Base-by-base conservation (phyloP, 2,113 vertebrate genomes). In the Patagioenas fasciata region DNA sequence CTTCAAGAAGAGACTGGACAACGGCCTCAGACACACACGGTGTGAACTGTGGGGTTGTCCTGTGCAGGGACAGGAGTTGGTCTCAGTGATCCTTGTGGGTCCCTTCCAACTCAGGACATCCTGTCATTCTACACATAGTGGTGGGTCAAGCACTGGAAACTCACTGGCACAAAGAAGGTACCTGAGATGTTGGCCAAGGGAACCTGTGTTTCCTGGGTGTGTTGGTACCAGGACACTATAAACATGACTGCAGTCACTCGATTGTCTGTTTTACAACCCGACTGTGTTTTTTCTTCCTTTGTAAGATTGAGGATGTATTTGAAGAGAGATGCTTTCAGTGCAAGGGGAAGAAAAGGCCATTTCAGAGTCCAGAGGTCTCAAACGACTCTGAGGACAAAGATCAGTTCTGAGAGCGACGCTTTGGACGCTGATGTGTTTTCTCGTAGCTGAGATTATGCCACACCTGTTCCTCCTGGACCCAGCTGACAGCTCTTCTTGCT, bases 341-440 rank as follows among this genome's bases (percentile, higher is more conserved):
- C 47, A 38, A 67, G 29, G n/a, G 16, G 15, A 31, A 50, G 61
- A 44, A 50, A 40, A 56, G 31, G 28, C 11, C 2, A 6, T 50
- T 51, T 85, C 14, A 23, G 69, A 48, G 44, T 42, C 34, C 28
- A 26, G 38, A 88, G 40, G 24, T 29, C 50, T 32, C 13, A 7
- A 17, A 9, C 24, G 9, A 21, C 29, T 54, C 12, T 14, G 12
- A 25, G 54, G 28, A 20, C 23, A 9, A 13, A 21, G 11, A 15
- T 26, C 11, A 11, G 6, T 28, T 72, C 62, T 47, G 20, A 73
- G 32, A 5, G 3, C 9, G 61, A 6, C 0, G 0, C 11, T 71
- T 44, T 2, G 7, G 20, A 25, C 13, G 21, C 29, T 38, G 50
- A 38, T 24, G 24, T 64, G 32, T 28, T 26, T n/a, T 58, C 62